Conservation (phyloP, 2,113 vertebrate genomes). For the Podocnemis expansa region DNA sequence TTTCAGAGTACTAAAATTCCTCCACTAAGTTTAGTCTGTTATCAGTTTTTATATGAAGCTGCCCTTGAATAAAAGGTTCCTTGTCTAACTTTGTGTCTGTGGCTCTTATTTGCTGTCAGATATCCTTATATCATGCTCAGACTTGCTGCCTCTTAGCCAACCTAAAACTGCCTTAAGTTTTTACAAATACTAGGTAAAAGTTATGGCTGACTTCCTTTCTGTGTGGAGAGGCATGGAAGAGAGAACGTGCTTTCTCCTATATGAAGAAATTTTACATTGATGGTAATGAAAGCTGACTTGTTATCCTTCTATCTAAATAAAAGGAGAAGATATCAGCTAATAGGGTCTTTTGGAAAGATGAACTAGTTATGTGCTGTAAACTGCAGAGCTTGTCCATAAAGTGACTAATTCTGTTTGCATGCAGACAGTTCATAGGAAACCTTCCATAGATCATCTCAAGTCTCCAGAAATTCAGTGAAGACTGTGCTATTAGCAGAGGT, state of each 20-base stretch:
- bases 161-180: neutral
- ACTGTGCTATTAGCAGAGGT: slow-evolving; percentile 49
- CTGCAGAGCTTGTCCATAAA: slow-evolving; percentile 28
- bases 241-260: neutral
- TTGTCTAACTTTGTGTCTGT: neutral
- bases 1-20: neutral
- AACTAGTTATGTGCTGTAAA: slow-evolving; percentile 35
- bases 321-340: neutral
- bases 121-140: neutral
- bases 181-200: neutral
- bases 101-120: neutral
- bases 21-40: neutral
- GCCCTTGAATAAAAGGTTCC: neutral
- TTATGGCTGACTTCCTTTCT: neutral
- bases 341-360: neutral
- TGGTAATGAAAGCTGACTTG: neutral
- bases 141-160: neutral
- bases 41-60: neutral
- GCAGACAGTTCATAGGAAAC: slow-evolving; percentile 33
- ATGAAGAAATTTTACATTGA: neutral
- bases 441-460: slow-evolving; percentile 27
- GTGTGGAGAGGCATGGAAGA: neutral
- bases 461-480: slow-evolving; percentile 59
- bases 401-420: slow-evolving; percentile 26
- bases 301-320: slow-evolving; percentile 17